Base-by-base conservation (phyloP, 2,888 invertebrate species). In the Volucella inanis region DNA sequence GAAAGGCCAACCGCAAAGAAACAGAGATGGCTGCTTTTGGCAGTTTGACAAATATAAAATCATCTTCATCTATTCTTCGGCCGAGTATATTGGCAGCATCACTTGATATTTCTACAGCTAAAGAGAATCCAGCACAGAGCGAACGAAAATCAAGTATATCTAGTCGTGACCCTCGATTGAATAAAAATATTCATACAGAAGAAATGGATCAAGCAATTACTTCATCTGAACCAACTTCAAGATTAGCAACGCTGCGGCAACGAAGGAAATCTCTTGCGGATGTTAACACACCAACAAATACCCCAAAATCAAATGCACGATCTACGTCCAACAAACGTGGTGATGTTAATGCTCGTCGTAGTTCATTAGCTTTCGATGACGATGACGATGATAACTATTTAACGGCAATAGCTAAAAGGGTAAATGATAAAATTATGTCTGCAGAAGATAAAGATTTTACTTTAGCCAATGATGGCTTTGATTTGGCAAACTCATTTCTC, bases 381-480 rank as follows among this genome's bases (percentile, higher is more conserved):
- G 86, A 86, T n/a, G 87, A 89, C 39, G 92, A 92, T 64, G 92
- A 92, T 85, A 91, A 91, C 71, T 92, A 92, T 87, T 88, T 92
- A 12, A 91, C 91, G 1, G 91, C 91, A 81, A 91, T 92, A 6
- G 92, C 92, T 0, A 92, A 92, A 81, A 90, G 90, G 81, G 91
- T 92, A 1, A 91, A 91, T 72, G 92, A 92, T 18, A 91, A 91
- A 87, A 92, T 92, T 39, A 90, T 91, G 90, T 90, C 91, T 18
- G 89, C 90, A 0, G 90, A 90, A 59, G 91, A 91, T 76, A 90
- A 90, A 77, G 91, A 92, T 61, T 92, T 92, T 47, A 90, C 89
- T 75, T 90, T 90, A 38, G 90, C 90, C 39, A 89, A 91, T 74
- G 92, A 92, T 87, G 91, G 90, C n/a, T 91, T 92, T 68, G 91